phyloP scores from a whole-genome alignment of 2,113 vertebrate genomes.

The Sphaerodactylus townsendi region DNA sequence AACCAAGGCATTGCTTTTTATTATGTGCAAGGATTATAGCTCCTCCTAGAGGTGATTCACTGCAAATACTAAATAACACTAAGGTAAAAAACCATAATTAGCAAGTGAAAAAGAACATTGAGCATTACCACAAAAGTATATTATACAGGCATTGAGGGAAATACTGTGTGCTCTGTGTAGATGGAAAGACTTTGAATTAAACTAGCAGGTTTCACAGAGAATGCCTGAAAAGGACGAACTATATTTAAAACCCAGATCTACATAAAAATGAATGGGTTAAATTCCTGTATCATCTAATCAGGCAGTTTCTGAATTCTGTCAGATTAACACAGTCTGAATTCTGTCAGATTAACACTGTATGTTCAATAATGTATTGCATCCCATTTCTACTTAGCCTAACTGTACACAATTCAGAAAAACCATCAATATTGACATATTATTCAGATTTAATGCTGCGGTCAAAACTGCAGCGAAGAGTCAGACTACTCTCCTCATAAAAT shows the following conservation, averaged over 20 bases:
- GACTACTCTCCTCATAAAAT: neutral
- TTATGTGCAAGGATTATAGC: constrained; percentile 27
- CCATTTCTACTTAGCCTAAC: neutral
- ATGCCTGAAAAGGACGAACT: neutral
- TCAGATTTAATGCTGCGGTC: neutral
- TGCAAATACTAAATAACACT: neutral
- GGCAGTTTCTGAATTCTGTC: too few relatives aligned
- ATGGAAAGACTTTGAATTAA: neutral
- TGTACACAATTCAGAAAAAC: neutral
- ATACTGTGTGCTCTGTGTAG: neutral
- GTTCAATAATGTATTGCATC: neutral
- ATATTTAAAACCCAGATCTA: neutral
- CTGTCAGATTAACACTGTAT: neutral
- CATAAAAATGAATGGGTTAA: neutral
- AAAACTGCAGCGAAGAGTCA: neutral
- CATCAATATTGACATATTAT: constrained; percentile 8
- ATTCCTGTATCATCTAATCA: neutral
- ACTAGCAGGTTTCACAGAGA: neutral
- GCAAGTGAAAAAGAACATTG: neutral
- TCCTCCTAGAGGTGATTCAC: constrained; percentile 31
- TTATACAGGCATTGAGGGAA: neutral
- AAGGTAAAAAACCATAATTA: neutral
- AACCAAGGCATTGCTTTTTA: constrained; percentile 1
- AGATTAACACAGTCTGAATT: neutral
- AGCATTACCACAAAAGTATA: neutral